A percentile compares a stretch with the other conserved stretches of the same genome.
Evolutionary conservation across 2,888 invertebrate species (phyloP).

Genomic region (Netelia melanura): DNA sequence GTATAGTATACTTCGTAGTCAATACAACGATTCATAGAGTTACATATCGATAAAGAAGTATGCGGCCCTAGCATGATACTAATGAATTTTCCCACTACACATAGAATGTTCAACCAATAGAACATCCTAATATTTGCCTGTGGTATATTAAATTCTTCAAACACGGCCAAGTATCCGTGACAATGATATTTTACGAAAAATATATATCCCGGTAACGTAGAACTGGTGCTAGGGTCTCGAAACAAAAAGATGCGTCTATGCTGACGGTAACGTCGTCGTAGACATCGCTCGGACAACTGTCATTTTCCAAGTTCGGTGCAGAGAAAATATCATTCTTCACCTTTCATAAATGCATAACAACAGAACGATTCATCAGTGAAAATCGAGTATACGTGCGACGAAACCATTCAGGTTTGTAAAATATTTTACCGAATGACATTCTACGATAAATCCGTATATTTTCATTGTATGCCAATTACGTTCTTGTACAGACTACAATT

Average conservation of each 20-base stretch:
- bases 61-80: neutral
- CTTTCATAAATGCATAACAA: conserved; percentile 78
- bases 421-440: neutral
- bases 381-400: conserved; percentile 71
- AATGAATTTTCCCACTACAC: neutral
- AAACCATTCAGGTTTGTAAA: conserved; percentile 56
- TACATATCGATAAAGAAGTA: conserved; percentile 5
- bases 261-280: conserved; percentile 71
- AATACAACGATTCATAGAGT: neutral
- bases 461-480: conserved; percentile 48
- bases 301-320: conserved; percentile 76
- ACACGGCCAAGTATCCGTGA: neutral
- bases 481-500: conserved; percentile 25
- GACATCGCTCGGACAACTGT: conserved; percentile 79
- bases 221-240: neutral
- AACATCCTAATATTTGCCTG: neutral
- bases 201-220: conserved; percentile 30
- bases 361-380: conserved; percentile 73
- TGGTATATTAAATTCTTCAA: neutral
- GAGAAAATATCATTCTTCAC: conserved; percentile 58
- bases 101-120: neutral
- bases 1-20: neutral
- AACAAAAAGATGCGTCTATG: conserved; percentile 29
- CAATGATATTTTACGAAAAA: neutral
- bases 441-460: conserved; percentile 9